Evolutionary conservation across 2,888 invertebrate species (phyloP).

Genomic region (Osmoderma eremita): DNA sequence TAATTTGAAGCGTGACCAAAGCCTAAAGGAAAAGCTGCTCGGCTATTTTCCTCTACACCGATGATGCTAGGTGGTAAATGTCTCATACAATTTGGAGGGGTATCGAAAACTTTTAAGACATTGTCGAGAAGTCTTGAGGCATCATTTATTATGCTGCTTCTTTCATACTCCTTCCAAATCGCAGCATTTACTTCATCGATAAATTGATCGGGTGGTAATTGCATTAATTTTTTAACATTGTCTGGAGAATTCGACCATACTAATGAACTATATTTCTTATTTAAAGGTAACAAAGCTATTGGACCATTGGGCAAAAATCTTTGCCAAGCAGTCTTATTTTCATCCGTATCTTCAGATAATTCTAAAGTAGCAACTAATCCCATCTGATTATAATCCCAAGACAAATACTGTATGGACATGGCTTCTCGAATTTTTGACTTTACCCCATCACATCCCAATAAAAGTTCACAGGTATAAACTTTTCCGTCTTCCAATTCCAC

Average conservation of each 20-base stretch:
- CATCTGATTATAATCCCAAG: conserved; percentile 88
- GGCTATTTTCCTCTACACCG: conserved; percentile 69
- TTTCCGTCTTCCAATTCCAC: conserved; percentile 74
- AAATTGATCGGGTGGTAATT: conserved; percentile 80
- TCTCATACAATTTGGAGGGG: conserved; percentile 58
- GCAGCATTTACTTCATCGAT: conserved; percentile 89
- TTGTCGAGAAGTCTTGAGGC: conserved; percentile 68
- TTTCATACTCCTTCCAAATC: conserved; percentile 75
- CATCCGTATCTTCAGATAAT: conserved; percentile 81
- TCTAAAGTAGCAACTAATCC: conserved; percentile 92
- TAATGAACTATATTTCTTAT: conserved; percentile 77
- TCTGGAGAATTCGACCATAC: conserved; percentile 89
- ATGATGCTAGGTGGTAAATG: conserved; percentile 75
- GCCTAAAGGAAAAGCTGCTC: conserved; percentile 92
- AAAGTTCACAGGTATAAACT: conserved; percentile 71
- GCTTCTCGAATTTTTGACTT: conserved; percentile 86
- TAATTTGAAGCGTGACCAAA: conserved; percentile 92
- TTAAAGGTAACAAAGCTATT: conserved; percentile 84
- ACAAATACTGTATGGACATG: conserved; percentile 83
- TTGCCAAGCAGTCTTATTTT: conserved; percentile 95
- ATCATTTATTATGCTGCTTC: conserved; percentile 66
- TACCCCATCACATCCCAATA: conserved; percentile 95
- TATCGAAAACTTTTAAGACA: conserved; percentile 61
- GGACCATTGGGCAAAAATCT: conserved; percentile 93
- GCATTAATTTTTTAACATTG: conserved; percentile 78